A percentile compares a stretch with the other conserved stretches of the same genome.
Evolutionary conservation across 2,113 vertebrate species (phyloP).

Genomic region (Hydropotes inermis): DNA sequence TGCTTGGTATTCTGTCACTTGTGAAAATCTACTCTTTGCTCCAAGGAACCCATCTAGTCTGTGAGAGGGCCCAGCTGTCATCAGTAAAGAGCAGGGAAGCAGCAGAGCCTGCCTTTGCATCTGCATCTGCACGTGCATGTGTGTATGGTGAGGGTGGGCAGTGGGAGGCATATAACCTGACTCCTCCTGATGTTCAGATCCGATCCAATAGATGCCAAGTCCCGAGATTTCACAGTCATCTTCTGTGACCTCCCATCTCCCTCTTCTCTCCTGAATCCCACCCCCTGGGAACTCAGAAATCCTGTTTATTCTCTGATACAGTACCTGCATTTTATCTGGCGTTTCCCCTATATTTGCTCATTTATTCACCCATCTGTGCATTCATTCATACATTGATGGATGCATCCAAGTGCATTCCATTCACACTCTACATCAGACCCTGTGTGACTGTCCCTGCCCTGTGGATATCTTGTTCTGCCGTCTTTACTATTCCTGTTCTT

Average conservation of each 20-base stretch:
- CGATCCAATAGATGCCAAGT: background rate
- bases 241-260: background rate
- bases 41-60: background rate
- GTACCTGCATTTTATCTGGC: background rate
- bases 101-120: background rate
- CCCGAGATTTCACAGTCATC: background rate
- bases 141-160: background rate
- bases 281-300: background rate
- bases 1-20: background rate
- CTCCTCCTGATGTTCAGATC: background rate
- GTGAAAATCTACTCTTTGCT: background rate
- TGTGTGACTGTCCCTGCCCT: background rate
- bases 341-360: background rate
- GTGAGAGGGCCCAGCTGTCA: background rate
- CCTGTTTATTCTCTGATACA: background rate
- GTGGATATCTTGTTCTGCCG: background rate
- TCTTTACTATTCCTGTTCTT: background rate
- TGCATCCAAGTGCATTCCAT: background rate
- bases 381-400: background rate
- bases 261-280: background rate
- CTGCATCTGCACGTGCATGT: rapidly evolving
- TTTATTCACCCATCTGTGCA: background rate
- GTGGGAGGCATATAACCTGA: background rate
- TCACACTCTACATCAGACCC: background rate
- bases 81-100: background rate